Evolutionary conservation across 2,113 vertebrate species (phyloP).

Genomic region (Phyllostomus discolor): DNA sequence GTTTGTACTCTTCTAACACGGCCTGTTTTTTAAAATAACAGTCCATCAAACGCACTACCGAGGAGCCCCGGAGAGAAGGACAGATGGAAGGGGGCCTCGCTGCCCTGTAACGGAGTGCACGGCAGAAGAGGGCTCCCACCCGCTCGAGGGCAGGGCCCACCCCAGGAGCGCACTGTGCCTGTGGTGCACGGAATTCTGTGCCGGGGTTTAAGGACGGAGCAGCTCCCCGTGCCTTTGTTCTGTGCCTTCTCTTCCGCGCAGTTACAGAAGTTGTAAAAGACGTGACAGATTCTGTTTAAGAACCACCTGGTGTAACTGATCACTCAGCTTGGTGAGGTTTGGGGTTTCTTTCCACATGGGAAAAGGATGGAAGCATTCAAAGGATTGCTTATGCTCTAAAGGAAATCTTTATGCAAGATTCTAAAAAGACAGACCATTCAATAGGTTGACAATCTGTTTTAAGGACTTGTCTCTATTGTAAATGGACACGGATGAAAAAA

Average conservation of each 20-base stretch:
- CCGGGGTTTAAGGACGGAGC: neutral
- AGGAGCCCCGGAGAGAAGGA: neutral
- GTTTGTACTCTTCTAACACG: neutral
- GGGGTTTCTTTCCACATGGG: neutral
- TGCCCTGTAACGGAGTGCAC: neutral
- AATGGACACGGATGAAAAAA: conserved; percentile 16
- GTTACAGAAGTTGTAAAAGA: neutral
- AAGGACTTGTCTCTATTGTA: conserved; percentile 10
- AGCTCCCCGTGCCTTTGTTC: too few relatives aligned
- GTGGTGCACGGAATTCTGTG: neutral
- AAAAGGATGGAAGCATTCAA: neutral
- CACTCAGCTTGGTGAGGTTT: neutral
- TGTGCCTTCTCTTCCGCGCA: neutral
- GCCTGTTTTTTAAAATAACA: neutral
- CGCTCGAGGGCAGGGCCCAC: neutral
- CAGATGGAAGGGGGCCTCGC: neutral
- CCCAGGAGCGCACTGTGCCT: neutral
- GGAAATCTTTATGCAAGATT: neutral
- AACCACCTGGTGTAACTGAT: neutral
- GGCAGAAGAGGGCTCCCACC: neutral
- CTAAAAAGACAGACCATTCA: neutral
- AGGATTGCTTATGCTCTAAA: neutral
- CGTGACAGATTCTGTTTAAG: neutral
- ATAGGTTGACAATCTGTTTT: conserved; percentile 24
- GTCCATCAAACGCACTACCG: neutral